Base-by-base conservation (phyloP, 2,888 invertebrate genomes). In the Diarsia rubi region DNA sequence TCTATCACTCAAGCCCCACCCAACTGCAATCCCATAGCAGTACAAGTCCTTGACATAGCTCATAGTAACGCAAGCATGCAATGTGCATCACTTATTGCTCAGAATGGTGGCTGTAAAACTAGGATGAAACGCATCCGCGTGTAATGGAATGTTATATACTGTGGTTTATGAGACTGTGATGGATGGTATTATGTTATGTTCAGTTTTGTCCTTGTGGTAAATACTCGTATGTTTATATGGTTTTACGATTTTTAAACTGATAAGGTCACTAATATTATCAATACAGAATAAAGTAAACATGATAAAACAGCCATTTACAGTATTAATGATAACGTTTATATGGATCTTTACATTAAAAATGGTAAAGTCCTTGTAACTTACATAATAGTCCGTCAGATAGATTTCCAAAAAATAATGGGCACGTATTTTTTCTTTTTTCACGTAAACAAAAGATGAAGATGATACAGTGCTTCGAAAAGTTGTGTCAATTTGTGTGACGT, bases 11-110 rank as follows among this genome's bases (percentile, higher is more conserved):
- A 12, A 21, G 12, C 67, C 64, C 24, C n/a, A 74, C 54, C 14
- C 44, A 3, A 52, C 52, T 63, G 69, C n/a, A 72, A 69, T 71
- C 49, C 52, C 60, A 79, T 73, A 57, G 68, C 27, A 52, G 47
- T 66, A 6, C 12, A 24, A 49, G 63, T 64, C 80, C 82, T 83
- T 82, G 77, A 73, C 75, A 81, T 64, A 73, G 60, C 71, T 49
- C 75, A 75, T 66, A 54, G 44, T 67, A 73, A 79, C 74, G 60
- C 54, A 27, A 59, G 45, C 57, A 42, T 75, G 63, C 60, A 66
- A 49, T 69, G 44, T 64, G 75, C 74, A 69, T 74, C 75, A 59
- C 78, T 75, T 85, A 82, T 77, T 84, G 63, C 79, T 60, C 72
- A 60, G 31, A 57, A 78, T 66, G 63, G 74, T 44, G 68, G 68